Base-by-base conservation (phyloP, 2,888 invertebrate genomes). In the Nesidiocoris tenuis region DNA sequence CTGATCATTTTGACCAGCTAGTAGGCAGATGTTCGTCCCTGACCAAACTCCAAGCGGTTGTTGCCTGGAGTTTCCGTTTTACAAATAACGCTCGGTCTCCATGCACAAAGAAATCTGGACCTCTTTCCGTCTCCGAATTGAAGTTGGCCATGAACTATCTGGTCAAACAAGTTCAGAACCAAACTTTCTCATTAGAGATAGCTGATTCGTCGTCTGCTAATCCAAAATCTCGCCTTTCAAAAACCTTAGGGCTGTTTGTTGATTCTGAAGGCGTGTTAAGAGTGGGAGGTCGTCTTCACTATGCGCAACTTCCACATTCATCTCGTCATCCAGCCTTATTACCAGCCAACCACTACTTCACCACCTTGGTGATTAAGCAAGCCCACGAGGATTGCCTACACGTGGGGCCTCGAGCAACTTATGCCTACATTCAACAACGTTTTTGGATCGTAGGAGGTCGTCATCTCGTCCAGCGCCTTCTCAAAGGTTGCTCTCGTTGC, bases 371-470 rank as follows among this genome's bases (percentile, higher is more conserved):
- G 22, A 59, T 71, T 22, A n/a, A n/a, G 12, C 23, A 59, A 17
- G 23, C n/a, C 17, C 61, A 71, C 61, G 25, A 59, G 12, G 17
- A 12, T 18, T n/a, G n/a, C n/a, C n/a, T n/a, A n/a, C n/a, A n/a
- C n/a, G 61, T 22, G n/a, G 68, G 68, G 12, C 68, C 68, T 18
- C 55, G 19, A 68, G 22, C 56, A 12, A 57, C 59, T 1, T 59
- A 59, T 23, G 57, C 71, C 7, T 12, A 57, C 25, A 71, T 71
- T 16, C 3, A 23, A 7, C 19, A 9, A 5, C 19, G 25, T 19
- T 71, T 71, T 61, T 71, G 71, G 71, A 57, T 59, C 22, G 16
- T 71, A 5, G 22, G 61, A 9, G 71, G 71, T 16, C 16, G n/a
- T 17, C 16, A 23, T 12, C n/a, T 22, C 5, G 71, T 59, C n/a